Evolutionary conservation across 2,888 invertebrate genomes (phyloP), one percentile per base, ranked within the genome.

Genomic region (Oscheius onirici): DNA sequence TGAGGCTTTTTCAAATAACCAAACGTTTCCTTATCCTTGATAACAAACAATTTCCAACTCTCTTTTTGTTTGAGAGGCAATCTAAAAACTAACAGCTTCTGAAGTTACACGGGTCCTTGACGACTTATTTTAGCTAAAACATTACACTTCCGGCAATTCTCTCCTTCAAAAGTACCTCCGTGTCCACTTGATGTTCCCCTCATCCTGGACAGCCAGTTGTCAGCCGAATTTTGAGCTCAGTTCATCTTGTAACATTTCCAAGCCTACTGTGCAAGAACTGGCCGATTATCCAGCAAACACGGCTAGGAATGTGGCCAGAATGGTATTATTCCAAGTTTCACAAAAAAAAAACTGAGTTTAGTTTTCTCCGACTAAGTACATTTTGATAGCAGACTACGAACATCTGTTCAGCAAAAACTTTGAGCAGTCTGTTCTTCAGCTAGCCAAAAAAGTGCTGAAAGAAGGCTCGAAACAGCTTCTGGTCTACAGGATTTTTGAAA

Each of bases 401-500:
- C 72, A 72, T 44, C 22, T 69, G 24, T 72, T 72, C 63, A 69
- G 55, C 22, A 20, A 51, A 20, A 49, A 49, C 13, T 72, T 72
- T 52, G 72, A 72, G 34, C 26, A 54, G 40, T n/a, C 51, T n/a
- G 69, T 72, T 40, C 17, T 26, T 6, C 15, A 69, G 41, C 41
- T 69, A 13, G 63, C 69, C 3, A 20, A 69, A 13, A 24, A 34
- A n/a, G 8, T 6, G 1, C 54, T 60, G 13, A 10, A 1, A 5
- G 15, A 24, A 20, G 28, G 49, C 17, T 11, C n/a, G 13, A 60
- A 63, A 43, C 17, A 40, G 3, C n/a, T 63, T 28, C 57, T 72
- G n/a, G 61, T 72, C 44, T 72, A 72, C 54, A 34, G 72, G 26
- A 69, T 72, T 3, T 72, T 72, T 60, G 72, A 72, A 63, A 43